A percentile compares a stretch with the other conserved stretches of the same genome.
These are phyloP conservation scores for Turritopsis rubra DNA, from an alignment of 30 jellyfish, hydroid and myxozoan species.

Conservation along the genomic window DNA sequence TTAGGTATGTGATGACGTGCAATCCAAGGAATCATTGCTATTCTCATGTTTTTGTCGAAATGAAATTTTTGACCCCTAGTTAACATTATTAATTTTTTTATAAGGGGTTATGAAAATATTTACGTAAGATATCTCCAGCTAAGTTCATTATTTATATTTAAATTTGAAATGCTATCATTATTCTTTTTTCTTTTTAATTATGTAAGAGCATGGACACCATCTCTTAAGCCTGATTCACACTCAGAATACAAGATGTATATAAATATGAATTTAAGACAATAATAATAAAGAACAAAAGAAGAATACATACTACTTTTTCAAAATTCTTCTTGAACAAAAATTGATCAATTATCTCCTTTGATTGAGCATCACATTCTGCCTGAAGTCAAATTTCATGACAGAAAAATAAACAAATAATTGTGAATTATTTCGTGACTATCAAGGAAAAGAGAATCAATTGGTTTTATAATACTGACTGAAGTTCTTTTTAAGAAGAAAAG, in stretches of 20 bases:
- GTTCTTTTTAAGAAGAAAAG: background rate
- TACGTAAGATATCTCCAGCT: too few relatives aligned
- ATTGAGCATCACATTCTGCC: conserved; percentile 83
- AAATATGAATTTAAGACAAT: background rate
- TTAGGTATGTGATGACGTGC: too few relatives aligned
- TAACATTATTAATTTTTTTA: too few relatives aligned
- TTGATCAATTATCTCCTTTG: conserved; percentile 48
- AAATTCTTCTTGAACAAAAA: conserved; percentile 43
- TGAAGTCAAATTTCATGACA: conserved; percentile 15
- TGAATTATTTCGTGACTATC: background rate
- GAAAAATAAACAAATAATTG: background rate
- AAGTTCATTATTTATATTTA: too few relatives aligned
- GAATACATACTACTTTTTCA: conserved; percentile 47
- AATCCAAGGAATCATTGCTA: too few relatives aligned
- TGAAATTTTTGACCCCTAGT: too few relatives aligned
- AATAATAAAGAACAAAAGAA: background rate
- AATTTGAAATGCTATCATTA: too few relatives aligned
- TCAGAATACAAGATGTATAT: background rate
- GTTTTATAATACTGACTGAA: background rate
- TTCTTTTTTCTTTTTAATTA: too few relatives aligned
- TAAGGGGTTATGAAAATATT: too few relatives aligned
- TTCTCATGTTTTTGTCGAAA: too few relatives aligned
- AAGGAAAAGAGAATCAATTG: background rate
- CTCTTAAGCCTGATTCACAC: too few relatives aligned
- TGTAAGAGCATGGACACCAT: too few relatives aligned